Evolutionary conservation across 2,888 invertebrate genomes (phyloP).

Genomic region (Acrocyrtus sp.): DNA sequence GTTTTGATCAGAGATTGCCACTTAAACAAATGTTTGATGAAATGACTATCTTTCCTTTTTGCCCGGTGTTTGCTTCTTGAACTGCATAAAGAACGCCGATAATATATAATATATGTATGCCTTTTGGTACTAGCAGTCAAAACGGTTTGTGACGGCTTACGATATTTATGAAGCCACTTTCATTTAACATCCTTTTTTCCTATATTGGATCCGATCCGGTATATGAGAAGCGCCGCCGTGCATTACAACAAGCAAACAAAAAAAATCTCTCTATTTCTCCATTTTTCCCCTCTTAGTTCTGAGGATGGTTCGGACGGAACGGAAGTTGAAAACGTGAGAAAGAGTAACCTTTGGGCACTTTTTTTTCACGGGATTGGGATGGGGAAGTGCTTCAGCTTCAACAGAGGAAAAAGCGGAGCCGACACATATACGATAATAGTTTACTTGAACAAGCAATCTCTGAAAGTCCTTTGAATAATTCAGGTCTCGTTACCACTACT

Average conservation of each 20-base stretch:
- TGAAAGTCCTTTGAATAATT: slow-evolving; percentile 50
- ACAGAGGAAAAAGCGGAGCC: too few relatives aligned
- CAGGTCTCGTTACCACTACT: slow-evolving; percentile 39
- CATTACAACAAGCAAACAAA: slow-evolving; percentile 38
- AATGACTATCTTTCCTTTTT: slow-evolving; percentile 48
- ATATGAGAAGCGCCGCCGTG: not conserved
- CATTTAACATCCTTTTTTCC: not conserved
- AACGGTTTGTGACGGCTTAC: slow-evolving; percentile 10
- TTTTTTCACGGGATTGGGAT: not conserved
- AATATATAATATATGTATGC: too few relatives aligned
- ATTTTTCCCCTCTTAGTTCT: not conserved
- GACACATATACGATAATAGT: not conserved
- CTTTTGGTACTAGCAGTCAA: too few relatives aligned
- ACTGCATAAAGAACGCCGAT: slow-evolving; percentile 29
- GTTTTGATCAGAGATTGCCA: slow-evolving; percentile 54
- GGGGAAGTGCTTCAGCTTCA: too few relatives aligned
- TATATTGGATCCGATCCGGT: not conserved
- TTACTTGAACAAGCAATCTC: slow-evolving; percentile 36
- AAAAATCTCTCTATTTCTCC: slow-evolving; percentile 9
- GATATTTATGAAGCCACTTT: not conserved
- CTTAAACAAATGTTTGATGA: slow-evolving; percentile 55
- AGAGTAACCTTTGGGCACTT: slow-evolving; percentile 53
- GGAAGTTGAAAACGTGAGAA: slow-evolving; percentile 50
- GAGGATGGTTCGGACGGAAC: slow-evolving; percentile 31
- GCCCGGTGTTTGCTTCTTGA: slow-evolving; percentile 37